Base-by-base conservation (phyloP, 2,113 vertebrate genomes). In the Sciurus niger region DNA sequence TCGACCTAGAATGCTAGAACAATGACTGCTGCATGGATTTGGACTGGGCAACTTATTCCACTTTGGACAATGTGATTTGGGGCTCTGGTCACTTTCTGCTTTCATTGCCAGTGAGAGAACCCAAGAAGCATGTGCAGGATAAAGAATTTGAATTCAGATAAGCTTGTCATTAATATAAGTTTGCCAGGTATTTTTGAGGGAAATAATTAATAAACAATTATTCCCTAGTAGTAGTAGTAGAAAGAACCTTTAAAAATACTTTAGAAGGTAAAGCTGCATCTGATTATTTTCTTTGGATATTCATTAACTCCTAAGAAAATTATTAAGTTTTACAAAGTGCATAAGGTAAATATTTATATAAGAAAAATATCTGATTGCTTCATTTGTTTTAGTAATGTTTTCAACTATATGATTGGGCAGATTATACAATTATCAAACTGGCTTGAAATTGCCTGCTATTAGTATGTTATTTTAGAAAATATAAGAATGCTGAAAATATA, bases 211-310 rank as follows among this genome's bases (percentile, higher is more conserved):
- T 40, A 90, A 68, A 77, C 25, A 83, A 14, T 28, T 24, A 94
- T 72, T 85, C 7, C 4, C 28, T 89, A 83, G 53, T 67, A 4
- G 4, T 67, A 4, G 4, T 87, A 86, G 37, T 58, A 34, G 72
- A 89, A 89, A 84, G 14, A 46, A 53, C 4, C 32, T 94, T 95
- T 92, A 22, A 90, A 94, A 90, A 43, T 86, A 93, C 88, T 16
- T 65, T 92, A 58, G n/a, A 82, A 58, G 85, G 13, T 20, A 58
- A 43, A 93, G 28, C 76, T 30, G 58, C 4, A 63, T 58, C 4
- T 88, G 32, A 63, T 79, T 6, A 63, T 74, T 92, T 95, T 94
- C 63, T 87, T 89, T 86, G 22, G 22, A 37, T 68, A 74, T 67
- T 89, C 43, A 60, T 92, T 48, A 76, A 65, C 67, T 84, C 48